Evolutionary conservation across 2,888 invertebrate species (phyloP).

Genomic region (Cantharis rufa): DNA sequence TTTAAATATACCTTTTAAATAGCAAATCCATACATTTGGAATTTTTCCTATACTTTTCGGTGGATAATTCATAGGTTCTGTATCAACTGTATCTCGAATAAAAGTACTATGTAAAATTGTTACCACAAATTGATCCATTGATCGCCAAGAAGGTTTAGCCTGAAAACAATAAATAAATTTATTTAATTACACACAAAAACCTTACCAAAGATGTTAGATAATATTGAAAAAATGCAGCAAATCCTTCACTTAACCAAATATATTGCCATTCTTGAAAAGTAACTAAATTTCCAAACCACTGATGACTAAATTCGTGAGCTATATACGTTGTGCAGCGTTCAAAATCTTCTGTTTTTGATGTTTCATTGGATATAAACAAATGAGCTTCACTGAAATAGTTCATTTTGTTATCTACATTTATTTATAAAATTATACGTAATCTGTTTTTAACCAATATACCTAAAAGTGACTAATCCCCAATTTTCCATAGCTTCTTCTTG

Average conservation of each 20-base stretch:
- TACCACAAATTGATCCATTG: constrained; percentile 22
- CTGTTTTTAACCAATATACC: constrained; percentile 44
- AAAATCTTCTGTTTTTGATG: constrained; percentile 17
- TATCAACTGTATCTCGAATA: constrained; percentile 57
- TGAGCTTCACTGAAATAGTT: constrained; percentile 14
- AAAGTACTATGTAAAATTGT: constrained; percentile 60
- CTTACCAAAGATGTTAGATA: constrained; percentile 18
- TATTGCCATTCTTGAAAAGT: constrained; percentile 17
- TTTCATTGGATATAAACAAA: constrained; percentile 13
- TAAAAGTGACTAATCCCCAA: constrained; percentile 87
- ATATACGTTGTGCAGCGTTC: constrained; percentile 56
- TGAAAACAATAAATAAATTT: background rate
- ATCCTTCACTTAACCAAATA: constrained; percentile 25
- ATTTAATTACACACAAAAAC: background rate
- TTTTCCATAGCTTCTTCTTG: constrained; percentile 91
- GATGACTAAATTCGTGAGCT: constrained; percentile 77
- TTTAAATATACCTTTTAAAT: constrained; percentile 15
- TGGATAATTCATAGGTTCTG: constrained; percentile 59
- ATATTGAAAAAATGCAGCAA: constrained; percentile 20
- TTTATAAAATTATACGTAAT: background rate
- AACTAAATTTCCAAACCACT: constrained; percentile 71
- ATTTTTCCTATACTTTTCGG: constrained; percentile 63
- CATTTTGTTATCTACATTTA: background rate
- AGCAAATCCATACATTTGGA: constrained; percentile 37
- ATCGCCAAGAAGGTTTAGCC: constrained; percentile 17